Evolutionary conservation across 2,888 invertebrate species (phyloP).

Genomic region (Drosophila kokeensis): DNA sequence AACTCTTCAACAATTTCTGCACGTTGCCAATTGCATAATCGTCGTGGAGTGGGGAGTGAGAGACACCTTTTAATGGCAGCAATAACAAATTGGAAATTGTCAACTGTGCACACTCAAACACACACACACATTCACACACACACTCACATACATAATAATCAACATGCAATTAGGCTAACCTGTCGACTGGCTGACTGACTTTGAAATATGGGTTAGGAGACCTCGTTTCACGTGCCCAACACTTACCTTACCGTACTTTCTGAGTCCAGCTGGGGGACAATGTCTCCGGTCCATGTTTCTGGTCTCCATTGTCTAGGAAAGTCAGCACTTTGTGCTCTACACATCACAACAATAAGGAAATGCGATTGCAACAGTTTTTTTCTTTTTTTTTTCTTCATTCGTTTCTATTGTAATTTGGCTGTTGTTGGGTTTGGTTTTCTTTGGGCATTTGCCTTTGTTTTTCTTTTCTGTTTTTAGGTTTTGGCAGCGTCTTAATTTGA

Average conservation of each 20-base stretch:
- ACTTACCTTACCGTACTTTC: constrained; percentile 7
- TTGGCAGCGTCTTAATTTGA: constrained; percentile 69
- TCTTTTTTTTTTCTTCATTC: constrained; percentile 22
- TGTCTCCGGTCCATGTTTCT: constrained; percentile 16
- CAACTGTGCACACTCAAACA: constrained; percentile 46
- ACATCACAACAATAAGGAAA: constrained; percentile 68
- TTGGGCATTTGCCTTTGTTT: constrained; percentile 54
- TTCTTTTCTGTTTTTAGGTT: constrained; percentile 38
- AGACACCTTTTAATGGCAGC: constrained; percentile 66
- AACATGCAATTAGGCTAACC: constrained; percentile 77
- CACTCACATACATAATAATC: constrained; percentile 51
- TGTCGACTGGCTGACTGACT: constrained; percentile 74
- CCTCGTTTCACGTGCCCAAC: constrained; percentile 34
- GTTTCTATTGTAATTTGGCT: constrained; percentile 39
- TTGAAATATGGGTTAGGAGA: constrained; percentile 78
- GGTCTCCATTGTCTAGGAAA: constrained; percentile 48
- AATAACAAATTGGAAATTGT: constrained; percentile 78
- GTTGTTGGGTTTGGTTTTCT: constrained; percentile 46
- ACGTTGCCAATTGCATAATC: constrained; percentile 77
- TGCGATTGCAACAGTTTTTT: constrained; percentile 62
- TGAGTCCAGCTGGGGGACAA: constrained; percentile 16
- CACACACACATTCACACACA: constrained; percentile 16
- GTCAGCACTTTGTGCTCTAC: constrained; percentile 22
- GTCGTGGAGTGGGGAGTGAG: constrained; percentile 19
- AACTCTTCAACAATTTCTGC: constrained; percentile 71